These are phyloP conservation scores for Hypomesus transpacificus DNA, from an alignment of 2,113 vertebrate genomes.

Conservation along the genomic window DNA sequence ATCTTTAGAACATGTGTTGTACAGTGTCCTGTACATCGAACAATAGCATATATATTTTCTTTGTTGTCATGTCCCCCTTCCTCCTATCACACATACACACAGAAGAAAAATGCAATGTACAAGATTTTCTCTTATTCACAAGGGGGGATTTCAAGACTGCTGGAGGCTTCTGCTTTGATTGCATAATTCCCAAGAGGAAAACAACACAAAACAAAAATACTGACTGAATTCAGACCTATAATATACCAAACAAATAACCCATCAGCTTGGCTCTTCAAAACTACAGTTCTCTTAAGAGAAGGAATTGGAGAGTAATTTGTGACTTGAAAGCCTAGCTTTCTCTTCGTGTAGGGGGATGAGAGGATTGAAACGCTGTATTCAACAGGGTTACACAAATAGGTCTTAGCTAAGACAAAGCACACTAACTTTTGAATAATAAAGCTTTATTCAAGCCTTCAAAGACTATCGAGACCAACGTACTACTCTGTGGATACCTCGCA, in stretches of 20 bases:
- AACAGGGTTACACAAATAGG: constrained; percentile 56
- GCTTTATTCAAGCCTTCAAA: no score
- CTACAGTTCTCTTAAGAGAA: constrained; percentile 68
- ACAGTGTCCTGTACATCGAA: constrained; percentile 50
- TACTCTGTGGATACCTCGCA: constrained; percentile 37
- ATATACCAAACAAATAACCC: constrained; percentile 75
- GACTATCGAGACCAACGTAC: no score
- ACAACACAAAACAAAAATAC: constrained; percentile 77
- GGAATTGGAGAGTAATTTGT: constrained; percentile 71
- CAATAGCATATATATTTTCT: constrained; percentile 67
- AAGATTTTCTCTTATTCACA: constrained; percentile 75
- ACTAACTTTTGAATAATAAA: constrained; percentile 40
- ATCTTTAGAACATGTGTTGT: no score
- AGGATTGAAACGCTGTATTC: constrained; percentile 60
- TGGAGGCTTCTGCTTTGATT: constrained; percentile 77
- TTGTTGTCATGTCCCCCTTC: constrained; percentile 69
- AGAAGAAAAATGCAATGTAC: constrained; percentile 69
- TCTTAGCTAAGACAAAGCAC: constrained; percentile 40
- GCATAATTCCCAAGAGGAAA: constrained; percentile 69
- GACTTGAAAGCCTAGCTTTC: constrained; percentile 67
- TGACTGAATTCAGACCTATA: constrained; percentile 76
- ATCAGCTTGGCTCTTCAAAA: constrained; percentile 72
- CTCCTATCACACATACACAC: constrained; percentile 57
- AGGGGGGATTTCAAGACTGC: constrained; percentile 73
- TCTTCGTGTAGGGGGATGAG: constrained; percentile 50